A percentile compares a stretch with the other conserved stretches of the same genome.
Conservation (phyloP, 2,113 vertebrate genomes). For the Spheniscus mendiculus region DNA sequence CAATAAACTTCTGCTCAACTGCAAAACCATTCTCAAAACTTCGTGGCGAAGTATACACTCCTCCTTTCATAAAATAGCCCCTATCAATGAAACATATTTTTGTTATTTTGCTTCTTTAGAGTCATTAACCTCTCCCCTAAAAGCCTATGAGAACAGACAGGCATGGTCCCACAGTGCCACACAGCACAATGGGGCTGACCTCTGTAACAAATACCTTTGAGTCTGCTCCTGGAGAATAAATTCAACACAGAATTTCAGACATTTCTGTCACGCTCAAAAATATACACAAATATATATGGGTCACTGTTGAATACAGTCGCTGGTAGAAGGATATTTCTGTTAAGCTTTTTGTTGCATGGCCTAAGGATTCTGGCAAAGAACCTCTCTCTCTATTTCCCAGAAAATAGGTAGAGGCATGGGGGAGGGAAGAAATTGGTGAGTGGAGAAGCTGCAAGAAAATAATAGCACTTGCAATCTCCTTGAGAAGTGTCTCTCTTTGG, state of each 20-base stretch:
- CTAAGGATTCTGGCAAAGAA: background rate
- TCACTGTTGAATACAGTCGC: background rate
- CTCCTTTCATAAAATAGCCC: background rate
- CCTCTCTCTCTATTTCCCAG: background rate
- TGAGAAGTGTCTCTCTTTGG: background rate
- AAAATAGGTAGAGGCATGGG: background rate
- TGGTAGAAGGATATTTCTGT: background rate
- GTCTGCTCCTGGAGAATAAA: background rate
- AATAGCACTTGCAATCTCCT: background rate
- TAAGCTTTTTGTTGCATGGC: background rate
- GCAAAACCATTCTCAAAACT: background rate
- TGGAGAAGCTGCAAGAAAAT: background rate
- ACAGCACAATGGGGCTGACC: background rate
- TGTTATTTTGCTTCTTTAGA: background rate
- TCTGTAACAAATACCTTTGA: background rate
- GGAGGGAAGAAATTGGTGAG: background rate
- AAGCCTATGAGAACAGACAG: background rate
- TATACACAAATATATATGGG: background rate
- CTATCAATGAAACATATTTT: background rate
- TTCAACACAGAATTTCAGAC: background rate
- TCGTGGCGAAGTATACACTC: background rate
- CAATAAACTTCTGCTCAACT: background rate
- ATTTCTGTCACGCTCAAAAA: background rate
- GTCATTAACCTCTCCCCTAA: background rate
- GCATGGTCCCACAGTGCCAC: background rate